A percentile compares a stretch with the other conserved stretches of the same genome.
Conservation (phyloP, 1,140 invertebrate species). For the Lepidostoma basale region DNA sequence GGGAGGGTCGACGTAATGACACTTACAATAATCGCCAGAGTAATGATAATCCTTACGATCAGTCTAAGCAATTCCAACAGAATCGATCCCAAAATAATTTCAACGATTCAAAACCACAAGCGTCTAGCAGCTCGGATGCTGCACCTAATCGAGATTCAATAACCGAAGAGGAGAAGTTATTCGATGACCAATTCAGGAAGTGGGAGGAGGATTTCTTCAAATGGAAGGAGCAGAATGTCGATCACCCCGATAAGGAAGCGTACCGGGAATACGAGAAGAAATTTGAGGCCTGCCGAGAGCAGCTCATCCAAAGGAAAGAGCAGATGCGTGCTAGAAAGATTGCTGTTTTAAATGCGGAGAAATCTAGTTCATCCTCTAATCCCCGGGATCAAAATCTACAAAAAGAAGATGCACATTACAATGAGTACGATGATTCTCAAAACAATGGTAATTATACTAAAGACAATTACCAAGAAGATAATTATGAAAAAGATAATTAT, state of each 20-base stretch:
- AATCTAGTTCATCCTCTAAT: conserved; percentile 1
- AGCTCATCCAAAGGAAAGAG: conserved; percentile 76
- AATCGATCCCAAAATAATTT: not conserved
- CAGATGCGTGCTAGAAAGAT: conserved; percentile 75
- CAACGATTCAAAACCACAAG: not conserved
- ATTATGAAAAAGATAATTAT: not conserved
- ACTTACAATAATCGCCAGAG: conserved; percentile 12
- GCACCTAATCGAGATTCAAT: conserved; percentile 41
- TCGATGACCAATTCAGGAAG: conserved; percentile 81
- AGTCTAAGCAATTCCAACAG: not conserved
- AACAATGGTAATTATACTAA: not conserved
- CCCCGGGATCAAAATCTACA: not conserved
- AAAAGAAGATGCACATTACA: not conserved
- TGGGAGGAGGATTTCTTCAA: conserved; percentile 86
- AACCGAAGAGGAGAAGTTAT: conserved; percentile 75
- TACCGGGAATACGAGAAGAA: conserved; percentile 83
- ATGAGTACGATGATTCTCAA: not conserved
- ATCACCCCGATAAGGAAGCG: conserved; percentile 84
- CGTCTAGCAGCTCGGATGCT: not conserved
- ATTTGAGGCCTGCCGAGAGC: conserved; percentile 79
- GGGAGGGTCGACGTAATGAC: not conserved
- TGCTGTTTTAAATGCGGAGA: conserved; percentile 9
- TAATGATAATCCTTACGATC: conserved; percentile 19
- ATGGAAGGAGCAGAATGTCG: conserved; percentile 83
- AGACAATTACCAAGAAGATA: not conserved